Evolutionary conservation across 2,888 invertebrate genomes (phyloP).

Genomic region (Zygothrica quintamaculata): DNA sequence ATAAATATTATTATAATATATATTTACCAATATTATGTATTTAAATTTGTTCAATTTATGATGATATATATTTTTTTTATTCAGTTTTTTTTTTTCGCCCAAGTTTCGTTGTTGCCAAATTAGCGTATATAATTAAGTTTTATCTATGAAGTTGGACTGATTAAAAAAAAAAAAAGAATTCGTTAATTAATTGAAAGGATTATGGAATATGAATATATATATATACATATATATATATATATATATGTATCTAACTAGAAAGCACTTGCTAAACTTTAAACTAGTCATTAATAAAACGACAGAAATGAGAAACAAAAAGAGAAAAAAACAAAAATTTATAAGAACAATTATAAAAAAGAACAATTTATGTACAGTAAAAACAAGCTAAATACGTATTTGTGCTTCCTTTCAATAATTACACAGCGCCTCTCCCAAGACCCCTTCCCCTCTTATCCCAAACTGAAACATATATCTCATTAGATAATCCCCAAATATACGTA

Average conservation of each 20-base stretch:
- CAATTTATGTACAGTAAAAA: slow-evolving; percentile 67
- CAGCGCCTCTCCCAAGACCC: slow-evolving; percentile 1
- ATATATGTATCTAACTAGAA: slow-evolving; percentile 40
- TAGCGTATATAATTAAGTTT: slow-evolving; percentile 69
- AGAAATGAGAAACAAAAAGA: no score
- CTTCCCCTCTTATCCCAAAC: neutral
- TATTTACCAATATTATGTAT: neutral
- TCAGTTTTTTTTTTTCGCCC: no score
- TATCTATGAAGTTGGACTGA: slow-evolving; percentile 68
- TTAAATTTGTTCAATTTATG: neutral
- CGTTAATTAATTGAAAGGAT: slow-evolving; percentile 43
- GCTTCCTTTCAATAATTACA: slow-evolving; percentile 16
- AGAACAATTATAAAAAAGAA: slow-evolving; percentile 9
- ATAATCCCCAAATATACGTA: slow-evolving; percentile 6
- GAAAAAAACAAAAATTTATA: slow-evolving; percentile 6
- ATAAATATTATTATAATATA: neutral
- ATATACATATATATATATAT: slow-evolving; percentile 4
- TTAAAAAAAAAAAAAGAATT: no score
- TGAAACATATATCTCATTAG: slow-evolving; percentile 3
- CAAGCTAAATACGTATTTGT: slow-evolving; percentile 38
- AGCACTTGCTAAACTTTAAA: slow-evolving; percentile 61
- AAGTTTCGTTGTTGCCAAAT: slow-evolving; percentile 77
- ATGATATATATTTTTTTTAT: slow-evolving; percentile 27
- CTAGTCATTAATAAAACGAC: slow-evolving; percentile 55
- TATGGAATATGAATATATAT: slow-evolving; percentile 22